phyloP scores from a whole-genome alignment of 2,797 vertebrate genomes.

The Centroberyx gerrardi region DNA sequence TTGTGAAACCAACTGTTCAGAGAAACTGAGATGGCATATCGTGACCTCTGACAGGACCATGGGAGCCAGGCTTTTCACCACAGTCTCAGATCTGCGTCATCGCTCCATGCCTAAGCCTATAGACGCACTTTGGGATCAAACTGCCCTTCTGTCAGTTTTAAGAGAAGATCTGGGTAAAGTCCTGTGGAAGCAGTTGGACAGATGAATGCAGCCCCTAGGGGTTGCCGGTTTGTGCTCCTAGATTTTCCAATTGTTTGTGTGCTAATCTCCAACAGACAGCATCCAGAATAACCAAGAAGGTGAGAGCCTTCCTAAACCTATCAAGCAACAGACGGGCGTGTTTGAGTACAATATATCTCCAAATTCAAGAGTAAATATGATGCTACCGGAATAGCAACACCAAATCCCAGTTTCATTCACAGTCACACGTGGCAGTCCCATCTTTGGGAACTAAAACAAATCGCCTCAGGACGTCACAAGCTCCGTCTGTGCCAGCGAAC shows the following conservation, averaged over 20 bases:
- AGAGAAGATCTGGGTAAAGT: slow-evolving; percentile 3
- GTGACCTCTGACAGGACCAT: neutral
- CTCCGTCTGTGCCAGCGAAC: slow-evolving; percentile 62
- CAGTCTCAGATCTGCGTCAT: slow-evolving; percentile 15
- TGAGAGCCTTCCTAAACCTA: slow-evolving; percentile 35
- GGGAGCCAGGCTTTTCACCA: neutral
- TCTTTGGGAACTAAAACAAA: slow-evolving; percentile 50
- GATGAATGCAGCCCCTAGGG: slow-evolving; percentile 14
- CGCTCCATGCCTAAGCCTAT: neutral
- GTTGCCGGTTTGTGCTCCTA: neutral
- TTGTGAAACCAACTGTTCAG: no score
- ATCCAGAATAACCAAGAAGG: slow-evolving; percentile 44
- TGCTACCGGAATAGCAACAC: slow-evolving; percentile 53
- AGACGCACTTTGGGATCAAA: slow-evolving; percentile 13
- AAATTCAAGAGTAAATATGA: slow-evolving; percentile 63
- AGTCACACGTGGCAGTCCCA: slow-evolving; percentile 35
- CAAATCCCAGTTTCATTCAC: slow-evolving; percentile 26
- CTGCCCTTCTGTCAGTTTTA: slow-evolving; percentile 7
- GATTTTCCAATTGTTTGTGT: slow-evolving; percentile 18
- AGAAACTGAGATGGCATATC: neutral
- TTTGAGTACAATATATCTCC: slow-evolving; percentile 25
- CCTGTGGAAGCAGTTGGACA: slow-evolving; percentile 35
- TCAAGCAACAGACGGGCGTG: slow-evolving; percentile 53
- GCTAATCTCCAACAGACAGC: slow-evolving; percentile 24
- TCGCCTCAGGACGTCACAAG: slow-evolving; percentile 61